Evolutionary conservation across 2,113 vertebrate species (phyloP), one percentile per base, ranked within the genome.

Genomic region (Meriones unguiculatus): DNA sequence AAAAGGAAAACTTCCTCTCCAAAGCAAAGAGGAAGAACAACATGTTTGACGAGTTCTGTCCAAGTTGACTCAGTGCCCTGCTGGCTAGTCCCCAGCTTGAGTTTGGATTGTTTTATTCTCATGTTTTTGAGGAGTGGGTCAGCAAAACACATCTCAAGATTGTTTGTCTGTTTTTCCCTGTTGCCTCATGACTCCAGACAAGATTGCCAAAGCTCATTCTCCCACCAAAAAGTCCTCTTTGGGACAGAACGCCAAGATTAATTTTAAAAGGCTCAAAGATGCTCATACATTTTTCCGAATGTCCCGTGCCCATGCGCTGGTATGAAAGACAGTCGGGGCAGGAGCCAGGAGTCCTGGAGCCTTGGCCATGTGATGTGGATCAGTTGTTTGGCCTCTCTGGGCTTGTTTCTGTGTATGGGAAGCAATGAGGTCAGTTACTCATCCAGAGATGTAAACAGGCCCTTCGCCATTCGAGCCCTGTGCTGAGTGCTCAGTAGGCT

Each of bases 131-230:
- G 65, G 93, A 90, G 91, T 72, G 57, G 78, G 73, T 94, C 91
- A 96, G 93, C 94, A 96, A 95, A 97, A 96, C 89, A 93, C 62
- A 93, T 35, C 87, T 78, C 89, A 94, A 78, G 75, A 69, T 65
- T 94, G 77, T 93, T 95, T 89, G 81, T 88, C 95, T 96, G 32
- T 93, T 94, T 97, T 81, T 72, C 35, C 59, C 38, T 77, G 46
- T 94, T 96, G 82, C 81, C 91, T 96, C 93, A 87, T 95, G 94
- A 96, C 93, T 94, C 41, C 82, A 94, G 69, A 80, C 50, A 78
- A 92, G 89, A 95, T 25, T 73, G 94, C 96, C 97, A 96, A 96
- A 95, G 72, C 15, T 90, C 69, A 89, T 54, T 78, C 87, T 97
- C 95, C 93, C 77, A 95, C 38, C 94, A 89, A 91, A 78, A 91